phyloP scores from a whole-genome alignment of 1,140 invertebrate genomes.

The Gonioctena quinquepunctata region DNA sequence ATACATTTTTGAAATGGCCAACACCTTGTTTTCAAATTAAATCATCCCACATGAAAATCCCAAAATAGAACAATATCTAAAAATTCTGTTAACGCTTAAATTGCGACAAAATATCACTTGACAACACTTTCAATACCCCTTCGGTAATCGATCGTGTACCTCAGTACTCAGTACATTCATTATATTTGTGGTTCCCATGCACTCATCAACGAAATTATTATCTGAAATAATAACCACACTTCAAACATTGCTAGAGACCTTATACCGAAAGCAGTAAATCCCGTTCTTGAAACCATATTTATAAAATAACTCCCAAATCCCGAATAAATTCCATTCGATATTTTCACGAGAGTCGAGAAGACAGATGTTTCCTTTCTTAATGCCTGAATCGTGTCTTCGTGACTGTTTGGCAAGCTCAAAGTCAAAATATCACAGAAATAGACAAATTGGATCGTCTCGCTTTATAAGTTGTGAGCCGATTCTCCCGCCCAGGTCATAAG shows the following conservation, averaged over 20 bases:
- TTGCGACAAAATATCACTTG: no score
- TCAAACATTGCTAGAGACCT: not conserved
- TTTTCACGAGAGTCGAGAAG: conserved; percentile 4
- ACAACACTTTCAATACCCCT: no score
- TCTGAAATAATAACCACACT: no score
- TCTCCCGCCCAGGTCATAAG: conserved; percentile 12
- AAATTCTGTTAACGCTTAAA: no score
- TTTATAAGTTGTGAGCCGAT: conserved; percentile 6
- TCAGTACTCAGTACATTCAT: no score
- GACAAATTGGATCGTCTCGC: conserved; percentile 28
- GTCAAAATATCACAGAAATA: conserved; percentile 35
- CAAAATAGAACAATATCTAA: no score
- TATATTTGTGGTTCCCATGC: no score
- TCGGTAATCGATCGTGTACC: no score
- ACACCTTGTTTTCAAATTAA: no score
- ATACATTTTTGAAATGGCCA: no score
- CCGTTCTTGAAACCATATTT: not conserved
- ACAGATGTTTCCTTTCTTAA: conserved; percentile 28
- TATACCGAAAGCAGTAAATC: not conserved
- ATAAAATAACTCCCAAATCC: conserved; percentile 5
- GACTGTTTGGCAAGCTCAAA: conserved; percentile 21
- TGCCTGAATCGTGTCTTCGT: conserved; percentile 33
- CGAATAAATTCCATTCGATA: not conserved
- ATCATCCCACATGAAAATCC: no score
- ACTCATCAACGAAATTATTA: no score